Evolutionary conservation across 2,888 invertebrate species (phyloP), one percentile per base, ranked within the genome.

Genomic region (Leptinotarsa haldemani): DNA sequence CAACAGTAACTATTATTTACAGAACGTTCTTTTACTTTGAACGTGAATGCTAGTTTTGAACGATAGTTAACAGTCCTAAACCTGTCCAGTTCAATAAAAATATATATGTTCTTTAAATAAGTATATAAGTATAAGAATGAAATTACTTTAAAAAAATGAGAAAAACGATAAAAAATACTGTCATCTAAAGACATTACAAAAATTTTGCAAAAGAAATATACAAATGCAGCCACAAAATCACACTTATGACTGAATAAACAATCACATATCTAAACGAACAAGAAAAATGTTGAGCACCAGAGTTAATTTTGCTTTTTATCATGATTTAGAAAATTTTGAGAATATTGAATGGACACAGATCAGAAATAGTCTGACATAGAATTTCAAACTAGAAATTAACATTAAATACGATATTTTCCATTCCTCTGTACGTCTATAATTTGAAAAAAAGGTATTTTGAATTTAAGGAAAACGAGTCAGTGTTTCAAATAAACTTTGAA

Each of bases 1-100:
- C 90, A 91, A 91, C 86, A 87, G 84, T 86, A 86, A 87, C 86
- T 87, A 86, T 83, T 82, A 79, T 82, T 77, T 80, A 82, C 78
- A 80, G 74, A 74, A 77, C 72, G 76, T 72, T 67, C 69, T 61
- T 30, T 65, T 67, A 70, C 20, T 70, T 71, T 18, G 71, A 74
- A 77, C 78, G 76, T 65, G 64, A 66, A 70, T 70, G 48, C 74
- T 77, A 77, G 76, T 80, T 80, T 81, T 82, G 82, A 82, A 81
- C 83, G 85, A 85, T 83, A 84, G 83, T 80, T 82, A 85, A 86
- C 86, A 85, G 83, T 86, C 85, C 86, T 85, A 85, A 84, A 79
- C 77, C 83, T 82, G 83, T 84, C 79, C 82, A 84, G 81, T 73
- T 77, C 74, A 84, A 83, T 82, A 84, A 84, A 85, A 85, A 85